These are phyloP conservation scores for Bombus pascuorum DNA, from an alignment of 1,140 invertebrate genomes.

Conservation along the genomic window DNA sequence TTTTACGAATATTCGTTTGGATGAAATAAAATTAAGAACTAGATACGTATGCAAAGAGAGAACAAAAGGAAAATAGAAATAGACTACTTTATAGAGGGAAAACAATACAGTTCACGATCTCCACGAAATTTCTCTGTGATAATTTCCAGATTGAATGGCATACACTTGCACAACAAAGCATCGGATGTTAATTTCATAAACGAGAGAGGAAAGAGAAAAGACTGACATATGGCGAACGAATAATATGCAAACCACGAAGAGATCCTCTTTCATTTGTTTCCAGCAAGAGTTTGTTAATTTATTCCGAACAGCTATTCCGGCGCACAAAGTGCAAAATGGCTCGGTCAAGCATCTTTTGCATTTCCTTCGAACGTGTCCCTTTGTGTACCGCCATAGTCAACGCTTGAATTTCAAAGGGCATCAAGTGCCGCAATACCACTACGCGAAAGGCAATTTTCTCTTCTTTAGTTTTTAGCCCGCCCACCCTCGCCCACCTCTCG, in stretches of 20 bases:
- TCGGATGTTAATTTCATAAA: not conserved
- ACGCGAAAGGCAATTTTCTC: constrained; percentile 26
- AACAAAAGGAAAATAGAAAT: too few relatives aligned
- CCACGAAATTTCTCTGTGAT: too few relatives aligned
- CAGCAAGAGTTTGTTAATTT: not conserved
- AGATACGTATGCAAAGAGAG: too few relatives aligned
- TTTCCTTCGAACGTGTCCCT: constrained; percentile 22
- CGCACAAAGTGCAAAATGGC: constrained; percentile 1
- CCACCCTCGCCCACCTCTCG: not conserved
- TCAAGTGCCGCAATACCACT: not conserved
- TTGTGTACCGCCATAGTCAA: not conserved
- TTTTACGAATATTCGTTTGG: too few relatives aligned
- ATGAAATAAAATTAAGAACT: too few relatives aligned
- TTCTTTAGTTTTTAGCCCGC: not conserved
- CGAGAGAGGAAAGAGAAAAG: too few relatives aligned
- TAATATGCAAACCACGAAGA: constrained; percentile 1
- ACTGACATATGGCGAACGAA: not conserved
- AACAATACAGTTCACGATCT: too few relatives aligned
- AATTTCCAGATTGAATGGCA: too few relatives aligned
- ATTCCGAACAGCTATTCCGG: constrained; percentile 5
- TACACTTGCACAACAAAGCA: not conserved
- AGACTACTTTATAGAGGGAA: too few relatives aligned
- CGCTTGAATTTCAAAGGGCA: constrained; percentile 27
- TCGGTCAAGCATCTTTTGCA: constrained; percentile 10
- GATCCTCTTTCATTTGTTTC: not conserved